Base-by-base conservation (phyloP, 2,797 vertebrate species). In the Buceros bicornis region DNA sequence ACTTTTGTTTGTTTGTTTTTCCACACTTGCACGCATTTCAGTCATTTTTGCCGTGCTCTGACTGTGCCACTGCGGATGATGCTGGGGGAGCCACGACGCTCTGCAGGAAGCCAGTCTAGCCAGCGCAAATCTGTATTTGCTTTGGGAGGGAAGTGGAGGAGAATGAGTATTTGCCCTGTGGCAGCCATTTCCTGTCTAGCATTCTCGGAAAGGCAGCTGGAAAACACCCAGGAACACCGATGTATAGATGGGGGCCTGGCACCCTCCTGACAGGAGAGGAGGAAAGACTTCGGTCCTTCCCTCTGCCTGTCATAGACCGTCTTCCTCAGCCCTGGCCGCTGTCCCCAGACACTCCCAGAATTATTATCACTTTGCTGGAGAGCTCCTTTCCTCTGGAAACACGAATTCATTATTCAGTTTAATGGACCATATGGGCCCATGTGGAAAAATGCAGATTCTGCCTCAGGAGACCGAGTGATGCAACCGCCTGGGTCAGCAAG, bases 111-210 rank as follows among this genome's bases (percentile, higher is more conserved):
- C 58, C 45, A 69, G 97, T 97, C 97, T 97, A 96, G 97, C 97
- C 98, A 67, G 90, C 87, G 97, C 96, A 97, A 93, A 97, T 97
- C 97, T 96, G 97, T 56, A 96, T 97, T 97, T 96, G 97, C 97
- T 97, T 96, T 87, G 92, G 95, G 96, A 97, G 87, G 96, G 61
- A 90, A 82, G 96, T 95, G 51, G 57, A 93, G 95, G 93, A 97
- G 97, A 95, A 97, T 90, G 97, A 98, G 88, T 97, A 94, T 97
- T 97, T 98, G 97, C 97, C 98, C 98, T 45, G 93, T 97, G 98
- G 98, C 97, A 98, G 87, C 97, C 92, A 98, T 98, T 98, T 99
- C 98, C 98, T 99, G 98, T 95, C 95, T 94, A 94, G 96, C 96
- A 65, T 95, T 97, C 96, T 97, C 97, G 94, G 97, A 97, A 97